A percentile compares a stretch with the other conserved stretches of the same genome.
phyloP scores from a whole-genome alignment of 2,888 invertebrate genomes.

The Microctonus brassicae region DNA sequence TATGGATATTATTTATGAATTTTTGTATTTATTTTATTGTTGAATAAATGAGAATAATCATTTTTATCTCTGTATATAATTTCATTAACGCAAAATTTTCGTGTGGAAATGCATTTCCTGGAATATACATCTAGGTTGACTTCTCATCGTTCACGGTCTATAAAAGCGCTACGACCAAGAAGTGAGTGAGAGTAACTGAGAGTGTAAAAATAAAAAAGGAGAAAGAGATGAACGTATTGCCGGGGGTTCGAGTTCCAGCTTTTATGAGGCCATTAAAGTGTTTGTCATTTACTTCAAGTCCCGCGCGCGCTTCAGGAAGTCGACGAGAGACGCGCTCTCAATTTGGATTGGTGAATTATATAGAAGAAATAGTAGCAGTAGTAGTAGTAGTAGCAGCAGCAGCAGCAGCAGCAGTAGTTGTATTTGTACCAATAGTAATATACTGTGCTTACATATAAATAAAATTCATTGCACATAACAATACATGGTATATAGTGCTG shows the following conservation, averaged over 20 bases:
- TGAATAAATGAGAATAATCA: not conserved
- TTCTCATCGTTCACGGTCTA: constrained; percentile 39
- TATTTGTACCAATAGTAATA: too few species aligned
- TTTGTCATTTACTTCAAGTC: constrained; percentile 36
- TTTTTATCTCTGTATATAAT: constrained; percentile 25
- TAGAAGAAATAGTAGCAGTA: too few species aligned
- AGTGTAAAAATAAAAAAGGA: not conserved
- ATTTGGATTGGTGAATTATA: not conserved
- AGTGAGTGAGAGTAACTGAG: not conserved
- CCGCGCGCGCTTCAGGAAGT: constrained; percentile 12
- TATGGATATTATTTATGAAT: not conserved
- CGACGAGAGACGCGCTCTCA: not conserved
- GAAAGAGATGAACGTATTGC: constrained; percentile 30
- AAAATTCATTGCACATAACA: not conserved
- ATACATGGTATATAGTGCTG: not conserved
- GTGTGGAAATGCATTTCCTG: constrained; percentile 31
- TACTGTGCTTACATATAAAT: not conserved
- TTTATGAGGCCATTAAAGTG: constrained; percentile 39
- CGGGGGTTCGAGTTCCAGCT: constrained; percentile 29
- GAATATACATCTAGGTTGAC: constrained; percentile 32
- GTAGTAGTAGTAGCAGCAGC: too few species aligned
- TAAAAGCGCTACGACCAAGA: constrained; percentile 29
- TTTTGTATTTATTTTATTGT: constrained; percentile 1
- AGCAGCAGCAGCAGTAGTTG: too few species aligned
- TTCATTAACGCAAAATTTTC: constrained; percentile 33